Evolutionary conservation across 2,888 invertebrate species (phyloP).

Genomic region (Apamea monoglypha): DNA sequence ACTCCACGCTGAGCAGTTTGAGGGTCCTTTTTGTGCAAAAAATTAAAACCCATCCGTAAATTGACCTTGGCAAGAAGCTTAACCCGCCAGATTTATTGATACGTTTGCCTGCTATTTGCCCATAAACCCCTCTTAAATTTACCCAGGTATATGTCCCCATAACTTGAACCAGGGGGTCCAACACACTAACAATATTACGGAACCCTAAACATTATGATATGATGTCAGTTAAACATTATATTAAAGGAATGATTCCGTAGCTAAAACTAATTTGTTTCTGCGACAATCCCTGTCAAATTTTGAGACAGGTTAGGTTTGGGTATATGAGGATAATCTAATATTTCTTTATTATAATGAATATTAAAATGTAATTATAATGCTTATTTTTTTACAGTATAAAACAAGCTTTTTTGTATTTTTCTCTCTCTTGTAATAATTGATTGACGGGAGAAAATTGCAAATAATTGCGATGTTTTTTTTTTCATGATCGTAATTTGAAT

Average conservation of each 20-base stretch:
- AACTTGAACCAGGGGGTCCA: constrained; percentile 23
- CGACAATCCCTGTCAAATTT: constrained; percentile 65
- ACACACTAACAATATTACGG: constrained; percentile 45
- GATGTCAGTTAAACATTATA: constrained; percentile 48
- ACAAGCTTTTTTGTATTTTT: background rate
- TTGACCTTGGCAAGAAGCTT: background rate
- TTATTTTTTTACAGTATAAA: constrained; percentile 14
- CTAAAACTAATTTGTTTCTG: constrained; percentile 64
- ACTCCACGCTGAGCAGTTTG: too few species aligned
- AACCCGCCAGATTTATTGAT: constrained; percentile 19
- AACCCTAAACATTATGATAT: constrained; percentile 51
- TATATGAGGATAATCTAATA: constrained; percentile 36
- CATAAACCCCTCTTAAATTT: constrained; percentile 21
- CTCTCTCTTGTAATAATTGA: background rate
- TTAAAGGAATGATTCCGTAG: constrained; percentile 54
- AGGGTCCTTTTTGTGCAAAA: background rate
- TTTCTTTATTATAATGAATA: constrained; percentile 31
- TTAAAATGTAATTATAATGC: constrained; percentile 31
- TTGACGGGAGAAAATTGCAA: background rate
- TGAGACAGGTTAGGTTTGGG: constrained; percentile 62
- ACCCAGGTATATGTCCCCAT: constrained; percentile 28
- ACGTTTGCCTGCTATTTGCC: background rate
- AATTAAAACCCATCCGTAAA: background rate
- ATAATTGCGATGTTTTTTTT: constrained; percentile 5
- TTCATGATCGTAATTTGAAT: constrained; percentile 3